A percentile compares a stretch with the other conserved stretches of the same genome.
These are phyloP conservation scores for Amphiprion percula DNA, from an alignment of 2,113 vertebrate genomes.

Conservation along the genomic window DNA sequence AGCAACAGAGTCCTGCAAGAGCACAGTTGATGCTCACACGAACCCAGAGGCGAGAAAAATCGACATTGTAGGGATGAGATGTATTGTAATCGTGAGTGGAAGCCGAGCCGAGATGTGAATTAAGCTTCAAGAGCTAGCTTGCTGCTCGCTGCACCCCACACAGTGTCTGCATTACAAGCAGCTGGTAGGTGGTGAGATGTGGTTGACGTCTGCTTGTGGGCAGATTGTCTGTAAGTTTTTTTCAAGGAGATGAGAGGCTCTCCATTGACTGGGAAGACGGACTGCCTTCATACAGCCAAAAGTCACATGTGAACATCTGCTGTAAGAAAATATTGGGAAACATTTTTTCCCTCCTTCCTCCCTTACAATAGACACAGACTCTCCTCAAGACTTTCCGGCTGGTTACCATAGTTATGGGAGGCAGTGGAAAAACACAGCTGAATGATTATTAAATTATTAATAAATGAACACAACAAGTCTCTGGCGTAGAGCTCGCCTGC, in stretches of 20 bases:
- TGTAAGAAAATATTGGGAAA: constrained; percentile 46
- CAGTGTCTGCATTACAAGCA: constrained; percentile 79
- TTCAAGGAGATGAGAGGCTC: constrained; percentile 63
- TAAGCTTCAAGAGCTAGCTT: constrained; percentile 46
- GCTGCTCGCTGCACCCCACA: constrained; percentile 72
- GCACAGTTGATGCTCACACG: constrained; percentile 17
- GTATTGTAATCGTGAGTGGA: constrained; percentile 32
- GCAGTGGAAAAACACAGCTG: constrained; percentile 78
- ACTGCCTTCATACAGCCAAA: constrained; percentile 67
- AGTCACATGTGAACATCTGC: constrained; percentile 74
- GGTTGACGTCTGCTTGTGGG: constrained; percentile 75
- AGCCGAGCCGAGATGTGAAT: constrained; percentile 54
- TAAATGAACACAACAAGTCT: constrained; percentile 68
- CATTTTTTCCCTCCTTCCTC: constrained; percentile 26
- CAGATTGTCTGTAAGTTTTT: constrained; percentile 68
- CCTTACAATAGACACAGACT: constrained; percentile 63
- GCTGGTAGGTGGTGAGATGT: constrained; percentile 79
- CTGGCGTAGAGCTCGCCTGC: constrained; percentile 35
- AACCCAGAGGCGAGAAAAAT: constrained; percentile 29
- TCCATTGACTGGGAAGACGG: constrained; percentile 78
- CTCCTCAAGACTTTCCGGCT: constrained; percentile 37
- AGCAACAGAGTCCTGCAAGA: constrained; percentile 27
- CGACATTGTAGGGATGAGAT: constrained; percentile 36
- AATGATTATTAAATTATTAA: constrained; percentile 70
- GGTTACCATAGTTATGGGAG: constrained; percentile 82